Evolutionary conservation across 2,113 vertebrate genomes (phyloP), one percentile per base, ranked within the genome.

Genomic region (Grammomys dolichurus): DNA sequence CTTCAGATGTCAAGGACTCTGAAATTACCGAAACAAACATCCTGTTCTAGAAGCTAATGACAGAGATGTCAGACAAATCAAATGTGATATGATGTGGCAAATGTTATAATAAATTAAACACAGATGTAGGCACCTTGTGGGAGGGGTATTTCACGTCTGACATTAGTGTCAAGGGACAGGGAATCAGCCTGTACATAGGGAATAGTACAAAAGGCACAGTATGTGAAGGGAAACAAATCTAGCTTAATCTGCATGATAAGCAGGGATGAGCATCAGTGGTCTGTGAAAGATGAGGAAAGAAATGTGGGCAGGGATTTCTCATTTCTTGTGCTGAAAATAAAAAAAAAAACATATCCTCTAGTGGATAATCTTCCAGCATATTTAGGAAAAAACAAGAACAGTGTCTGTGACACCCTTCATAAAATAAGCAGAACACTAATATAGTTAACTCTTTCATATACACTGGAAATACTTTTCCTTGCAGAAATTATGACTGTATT

Each of bases 401-500:
- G 46, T 88, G 94, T 46, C 84, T 87, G 28, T 80, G 56, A 95
- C 58, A 43, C 26, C 69, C 28, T 96, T 97, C 43, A 84, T 73
- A 95, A 85, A 96, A 89, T 73, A 96, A 97, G 94, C 48, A 96
- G 94, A 96, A 93, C 24, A 80, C 36, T 92, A 58, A 90, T 93
- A 90, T 81, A 75, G 95, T 96, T 97, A 95, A 95, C 94, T 96
- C 92, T 93, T 95, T 97, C 54, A 28, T 90, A 89, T 58, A 92
- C 81, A 94, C 89, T 78, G 94, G 94, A 97, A 97, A 97, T 82
- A 87, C 90, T 95, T 97, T 97, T 98, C 85, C 80, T 96, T 95
- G 94, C 87, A 98, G 96, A 97, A 97, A 96, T 58, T 96, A 93
- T 97, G 97, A 96, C 91, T 97, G 76, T 95, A n/a, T 91, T 96